Evolutionary conservation across 2,797 vertebrate genomes (phyloP).

Genomic region (Protosalanx chinensis): DNA sequence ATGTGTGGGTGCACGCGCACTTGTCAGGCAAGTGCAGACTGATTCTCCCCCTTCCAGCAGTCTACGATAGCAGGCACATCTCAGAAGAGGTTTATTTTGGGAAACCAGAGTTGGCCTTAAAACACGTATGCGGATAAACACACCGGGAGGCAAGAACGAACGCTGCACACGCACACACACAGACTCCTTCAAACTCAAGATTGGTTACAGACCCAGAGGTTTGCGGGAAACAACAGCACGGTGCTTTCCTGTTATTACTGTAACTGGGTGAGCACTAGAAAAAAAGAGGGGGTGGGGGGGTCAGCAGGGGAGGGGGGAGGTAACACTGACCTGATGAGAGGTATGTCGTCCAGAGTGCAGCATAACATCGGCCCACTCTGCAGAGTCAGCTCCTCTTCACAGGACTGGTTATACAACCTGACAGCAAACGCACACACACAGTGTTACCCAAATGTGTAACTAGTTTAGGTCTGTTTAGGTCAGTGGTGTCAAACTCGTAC

Average conservation of each 20-base stretch:
- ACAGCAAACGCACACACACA: constrained; percentile 1
- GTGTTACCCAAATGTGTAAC: too few species aligned
- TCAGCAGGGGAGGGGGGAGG: neutral
- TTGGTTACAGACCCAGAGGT: constrained; percentile 41
- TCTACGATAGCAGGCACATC: constrained; percentile 59
- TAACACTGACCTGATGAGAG: constrained; percentile 79
- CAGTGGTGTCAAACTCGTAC: too few species aligned
- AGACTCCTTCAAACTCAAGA: constrained; percentile 36
- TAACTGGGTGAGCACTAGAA: constrained; percentile 10
- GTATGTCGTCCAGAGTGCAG: constrained; percentile 80
- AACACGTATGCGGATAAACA: neutral
- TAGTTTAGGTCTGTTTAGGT: too few species aligned
- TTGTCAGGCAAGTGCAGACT: constrained; percentile 36
- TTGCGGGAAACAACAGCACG: constrained; percentile 51
- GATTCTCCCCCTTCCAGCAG: constrained; percentile 43
- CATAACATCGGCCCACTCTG: constrained; percentile 72
- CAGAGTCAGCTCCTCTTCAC: constrained; percentile 64
- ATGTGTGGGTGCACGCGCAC: constrained; percentile 45
- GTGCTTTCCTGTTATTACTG: constrained; percentile 56
- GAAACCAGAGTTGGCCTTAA: constrained; percentile 14
- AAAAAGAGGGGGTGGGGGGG: constrained; percentile 12
- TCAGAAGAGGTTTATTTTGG: constrained; percentile 63
- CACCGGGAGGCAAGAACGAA: too few species aligned
- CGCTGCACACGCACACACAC: neutral
- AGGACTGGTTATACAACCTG: constrained; percentile 84